phyloP scores from a whole-genome alignment of 2,888 invertebrate species.

The Globia sparganii region DNA sequence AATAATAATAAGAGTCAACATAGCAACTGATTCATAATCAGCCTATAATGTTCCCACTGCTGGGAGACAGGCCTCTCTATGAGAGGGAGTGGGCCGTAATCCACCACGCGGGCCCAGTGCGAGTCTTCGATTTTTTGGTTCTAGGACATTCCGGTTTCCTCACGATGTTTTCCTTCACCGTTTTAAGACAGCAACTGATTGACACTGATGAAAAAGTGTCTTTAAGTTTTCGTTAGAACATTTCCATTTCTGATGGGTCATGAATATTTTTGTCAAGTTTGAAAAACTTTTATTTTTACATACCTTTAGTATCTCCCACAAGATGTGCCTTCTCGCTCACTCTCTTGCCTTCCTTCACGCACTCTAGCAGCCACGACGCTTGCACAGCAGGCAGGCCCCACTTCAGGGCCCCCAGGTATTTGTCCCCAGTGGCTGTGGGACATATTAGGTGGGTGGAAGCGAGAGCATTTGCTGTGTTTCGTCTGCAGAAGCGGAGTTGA shows the following conservation, averaged over 20 bases:
- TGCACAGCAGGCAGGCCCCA: conserved; percentile 96
- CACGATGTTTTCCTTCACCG: no score
- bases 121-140: no score
- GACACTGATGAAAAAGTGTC: not conserved
- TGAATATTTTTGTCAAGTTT: not conserved
- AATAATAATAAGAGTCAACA: no score
- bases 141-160: no score
- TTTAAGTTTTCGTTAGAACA: not conserved
- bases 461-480: conserved; percentile 84
- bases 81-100: no score
- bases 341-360: conserved; percentile 90
- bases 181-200: no score
- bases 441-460: conserved; percentile 96
- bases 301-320: conserved; percentile 91
- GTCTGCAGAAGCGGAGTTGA: conserved; percentile 86
- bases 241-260: not conserved
- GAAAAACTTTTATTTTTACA: not conserved
- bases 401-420: conserved; percentile 95
- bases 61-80: no score
- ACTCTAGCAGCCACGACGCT: conserved; percentile 94
- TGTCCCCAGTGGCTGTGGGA: conserved; percentile 93
- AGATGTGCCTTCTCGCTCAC: conserved; percentile 90
- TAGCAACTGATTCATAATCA: no score
- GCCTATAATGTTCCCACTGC: no score
- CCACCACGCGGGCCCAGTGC: no score